Percentiles rank a stretch among this genome's conserved stretches.
These are phyloP conservation scores for Temnothorax ravouxi DNA, from an alignment of 2,888 invertebrate species.

Conservation along the genomic window DNA sequence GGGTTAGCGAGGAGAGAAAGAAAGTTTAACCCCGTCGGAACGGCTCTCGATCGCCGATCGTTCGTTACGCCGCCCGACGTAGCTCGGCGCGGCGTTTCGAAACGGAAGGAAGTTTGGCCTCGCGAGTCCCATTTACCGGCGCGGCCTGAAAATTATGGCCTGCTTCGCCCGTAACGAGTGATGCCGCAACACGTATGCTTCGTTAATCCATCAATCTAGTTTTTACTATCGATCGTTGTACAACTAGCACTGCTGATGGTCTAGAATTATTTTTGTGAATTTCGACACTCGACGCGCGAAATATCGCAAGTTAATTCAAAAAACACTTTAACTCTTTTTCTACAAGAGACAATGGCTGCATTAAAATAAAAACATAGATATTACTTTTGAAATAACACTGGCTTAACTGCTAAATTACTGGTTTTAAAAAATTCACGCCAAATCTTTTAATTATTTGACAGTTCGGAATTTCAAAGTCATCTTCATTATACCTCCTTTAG, in stretches of 20 bases:
- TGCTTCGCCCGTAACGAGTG: conserved; percentile 43
- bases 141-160: conserved; percentile 70
- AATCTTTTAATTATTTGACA: background rate
- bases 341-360: background rate
- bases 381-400: background rate
- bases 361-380: background rate
- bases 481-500: background rate
- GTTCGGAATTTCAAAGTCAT: background rate
- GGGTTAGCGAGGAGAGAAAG: conserved; percentile 24
- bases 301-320: background rate
- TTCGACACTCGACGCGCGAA: background rate
- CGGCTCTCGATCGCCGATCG: conserved; percentile 61
- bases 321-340: background rate
- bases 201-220: conserved; percentile 42
- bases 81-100: conserved; percentile 8
- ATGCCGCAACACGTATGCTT: conserved; percentile 17
- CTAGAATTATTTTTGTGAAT: conserved; percentile 16
- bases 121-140: conserved; percentile 71
- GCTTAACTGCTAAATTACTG: background rate
- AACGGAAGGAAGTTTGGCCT: conserved; percentile 70
- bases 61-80: conserved; percentile 57
- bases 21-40: conserved; percentile 49
- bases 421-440: background rate
- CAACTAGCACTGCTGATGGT: background rate
- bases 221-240: conserved; percentile 34